Base-by-base conservation (phyloP, 2,888 invertebrate species). In the Drosophila anomalata region DNA sequence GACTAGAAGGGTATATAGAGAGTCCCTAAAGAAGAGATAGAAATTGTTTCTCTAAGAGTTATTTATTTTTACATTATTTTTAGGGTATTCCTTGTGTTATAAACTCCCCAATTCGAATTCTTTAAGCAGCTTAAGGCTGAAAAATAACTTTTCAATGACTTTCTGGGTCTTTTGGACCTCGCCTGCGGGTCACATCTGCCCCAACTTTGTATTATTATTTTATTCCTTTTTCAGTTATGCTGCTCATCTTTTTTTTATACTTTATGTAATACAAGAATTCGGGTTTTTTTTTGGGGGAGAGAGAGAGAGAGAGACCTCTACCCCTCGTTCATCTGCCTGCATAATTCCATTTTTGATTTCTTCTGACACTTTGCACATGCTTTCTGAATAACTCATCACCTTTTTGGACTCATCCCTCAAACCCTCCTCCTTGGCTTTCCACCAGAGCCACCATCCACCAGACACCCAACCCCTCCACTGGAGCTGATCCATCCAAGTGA, bases 361-460 rank as follows among this genome's bases (percentile, higher is more conserved):
- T 75, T 87, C 78, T 78, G 84, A 85, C 85, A 85, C 79, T 73
- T 79, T 76, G 85, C 82, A 82, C 87, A 87, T 84, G 82, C 66
- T 87, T 84, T 77, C 73, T 73, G 74, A 74, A 86, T 79, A 83
- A 86, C 81, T 78, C 87, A 87, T 87, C 87, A 84, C 79, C 85
- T 78, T 62, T 62, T 53, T 70, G 65, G 65, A 59, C 52, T 53
- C 68, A 52, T 58, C 69, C 50, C 52, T 17, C 54, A 50, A 46
- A 55, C 55, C 52, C 58, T 68, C 47, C 29, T 36, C 33, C 24
- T 42, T 29, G 22, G n/a, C 17, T 17, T 17, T 17, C 17, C 17
- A 17, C 17, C 17, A 17, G 17, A 17, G 17, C 17, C 17, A 17
- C 17, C 17, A 17, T 17, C 17, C 17, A 52, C 36, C 52, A 44